phyloP scores from a whole-genome alignment of 2,888 invertebrate species.

The Plemyria rubiginata region DNA sequence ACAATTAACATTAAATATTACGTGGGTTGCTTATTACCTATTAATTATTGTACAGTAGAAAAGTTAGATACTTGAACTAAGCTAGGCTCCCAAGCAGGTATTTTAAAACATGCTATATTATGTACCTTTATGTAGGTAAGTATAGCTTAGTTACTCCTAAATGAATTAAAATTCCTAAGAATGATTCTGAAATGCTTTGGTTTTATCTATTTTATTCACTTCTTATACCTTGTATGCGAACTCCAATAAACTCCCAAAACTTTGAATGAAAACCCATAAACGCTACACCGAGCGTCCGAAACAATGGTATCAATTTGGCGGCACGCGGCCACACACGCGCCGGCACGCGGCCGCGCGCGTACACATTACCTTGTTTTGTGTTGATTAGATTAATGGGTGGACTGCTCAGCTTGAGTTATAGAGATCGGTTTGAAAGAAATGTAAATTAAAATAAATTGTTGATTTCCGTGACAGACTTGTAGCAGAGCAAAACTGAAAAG shows the following conservation, averaged over 20 bases:
- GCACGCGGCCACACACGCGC: conserved; percentile 54
- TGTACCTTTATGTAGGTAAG: no score
- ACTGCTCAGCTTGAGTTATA: conserved; percentile 12
- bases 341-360: conserved; percentile 54
- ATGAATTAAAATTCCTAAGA: no score
- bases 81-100: no score
- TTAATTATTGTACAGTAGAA: no score
- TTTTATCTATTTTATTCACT: no score
- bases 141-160: no score
- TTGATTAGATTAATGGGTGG: conserved; percentile 67
- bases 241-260: conserved; percentile 2
- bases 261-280: conserved; percentile 20
- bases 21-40: no score
- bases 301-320: conserved; percentile 62
- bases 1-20: no score
- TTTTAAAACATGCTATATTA: no score
- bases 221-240: background rate
- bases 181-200: no score
- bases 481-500: background rate
- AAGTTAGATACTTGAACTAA: no score
- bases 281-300: conserved; percentile 43
- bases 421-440: conserved; percentile 12
- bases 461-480: background rate
- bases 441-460: conserved; percentile 19
- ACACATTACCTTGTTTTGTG: conserved; percentile 66